A percentile compares a stretch with the other conserved stretches of the same genome.
These are phyloP conservation scores for Hydrotaea diabolus DNA, from an alignment of 2,888 invertebrate species.

Conservation along the genomic window DNA sequence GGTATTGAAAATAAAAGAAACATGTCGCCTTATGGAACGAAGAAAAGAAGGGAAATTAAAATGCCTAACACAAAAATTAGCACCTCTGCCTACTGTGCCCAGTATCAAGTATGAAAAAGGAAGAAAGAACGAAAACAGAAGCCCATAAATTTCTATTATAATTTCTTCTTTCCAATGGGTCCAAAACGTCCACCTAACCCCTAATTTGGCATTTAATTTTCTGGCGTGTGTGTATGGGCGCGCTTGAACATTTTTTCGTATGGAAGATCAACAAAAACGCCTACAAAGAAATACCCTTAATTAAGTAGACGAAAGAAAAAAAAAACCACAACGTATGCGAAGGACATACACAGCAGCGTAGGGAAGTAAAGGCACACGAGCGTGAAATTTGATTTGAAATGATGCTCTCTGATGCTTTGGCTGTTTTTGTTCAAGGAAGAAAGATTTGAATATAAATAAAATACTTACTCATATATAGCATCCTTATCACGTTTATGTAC, in stretches of 20 bases:
- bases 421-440: not conserved
- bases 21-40: not conserved
- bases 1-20: not conserved
- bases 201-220: slow-evolving; percentile 57
- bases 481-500: slow-evolving; percentile 99
- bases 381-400: slow-evolving; percentile 53
- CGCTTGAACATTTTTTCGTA: not conserved
- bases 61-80: slow-evolving; percentile 49
- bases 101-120: not conserved
- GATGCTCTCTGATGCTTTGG: not conserved
- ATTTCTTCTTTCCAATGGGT: slow-evolving; percentile 4
- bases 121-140: not conserved
- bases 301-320: slow-evolving; percentile 46
- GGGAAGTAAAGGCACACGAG: slow-evolving; percentile 59
- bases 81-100: slow-evolving; percentile 45
- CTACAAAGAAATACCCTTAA: slow-evolving; percentile 64
- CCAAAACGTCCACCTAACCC: slow-evolving; percentile 46
- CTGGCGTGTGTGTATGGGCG: not conserved
- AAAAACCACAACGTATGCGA: not conserved
- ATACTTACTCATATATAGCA: slow-evolving; percentile 98
- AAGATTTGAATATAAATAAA: not conserved
- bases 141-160: slow-evolving; percentile 45
- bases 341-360: slow-evolving; percentile 52
- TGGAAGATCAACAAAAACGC: slow-evolving; percentile 59
- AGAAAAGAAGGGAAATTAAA: not conserved